Evolutionary conservation across 2,113 vertebrate species (phyloP).

Genomic region (Saimiri boliviensis): DNA sequence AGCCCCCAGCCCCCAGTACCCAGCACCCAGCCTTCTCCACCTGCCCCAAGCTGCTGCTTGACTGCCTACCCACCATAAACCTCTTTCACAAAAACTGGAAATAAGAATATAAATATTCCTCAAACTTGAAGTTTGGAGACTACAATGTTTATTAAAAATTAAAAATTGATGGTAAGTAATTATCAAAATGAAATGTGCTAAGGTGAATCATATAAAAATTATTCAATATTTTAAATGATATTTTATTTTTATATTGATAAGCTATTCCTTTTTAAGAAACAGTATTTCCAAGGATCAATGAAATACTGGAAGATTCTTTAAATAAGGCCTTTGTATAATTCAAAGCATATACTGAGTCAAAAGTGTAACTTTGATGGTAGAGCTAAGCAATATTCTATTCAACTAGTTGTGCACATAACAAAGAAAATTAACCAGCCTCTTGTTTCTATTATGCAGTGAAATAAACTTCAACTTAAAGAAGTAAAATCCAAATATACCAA

Average conservation of each 20-base stretch:
- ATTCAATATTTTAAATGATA: constrained; percentile 71
- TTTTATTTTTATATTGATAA: constrained; percentile 75
- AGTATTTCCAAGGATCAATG: constrained; percentile 51
- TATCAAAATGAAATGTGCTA: constrained; percentile 76
- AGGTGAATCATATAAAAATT: constrained; percentile 71
- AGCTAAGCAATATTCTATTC: constrained; percentile 28
- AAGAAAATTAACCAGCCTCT: background rate
- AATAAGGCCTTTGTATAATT: constrained; percentile 28
- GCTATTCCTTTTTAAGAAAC: constrained; percentile 6
- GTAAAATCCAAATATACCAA: background rate
- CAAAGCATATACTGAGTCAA: constrained; percentile 18
- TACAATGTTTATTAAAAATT: constrained; percentile 79
- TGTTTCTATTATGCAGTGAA: background rate
- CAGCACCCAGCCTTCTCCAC: accelerated
- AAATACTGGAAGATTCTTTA: constrained; percentile 44
- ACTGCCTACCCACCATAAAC: background rate
- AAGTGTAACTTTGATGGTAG: constrained; percentile 14
- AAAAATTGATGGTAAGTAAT: constrained; percentile 75
- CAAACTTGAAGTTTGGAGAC: constrained; percentile 60
- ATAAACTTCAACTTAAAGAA: constrained; percentile 28
- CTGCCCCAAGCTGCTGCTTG: background rate
- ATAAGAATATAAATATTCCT: constrained; percentile 64
- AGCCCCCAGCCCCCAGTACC: too few relatives aligned
- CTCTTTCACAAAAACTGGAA: constrained; percentile 47
- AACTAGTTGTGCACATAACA: background rate